These are phyloP conservation scores for Zingel zingel DNA, from an alignment of 2,113 vertebrate species.

Conservation along the genomic window DNA sequence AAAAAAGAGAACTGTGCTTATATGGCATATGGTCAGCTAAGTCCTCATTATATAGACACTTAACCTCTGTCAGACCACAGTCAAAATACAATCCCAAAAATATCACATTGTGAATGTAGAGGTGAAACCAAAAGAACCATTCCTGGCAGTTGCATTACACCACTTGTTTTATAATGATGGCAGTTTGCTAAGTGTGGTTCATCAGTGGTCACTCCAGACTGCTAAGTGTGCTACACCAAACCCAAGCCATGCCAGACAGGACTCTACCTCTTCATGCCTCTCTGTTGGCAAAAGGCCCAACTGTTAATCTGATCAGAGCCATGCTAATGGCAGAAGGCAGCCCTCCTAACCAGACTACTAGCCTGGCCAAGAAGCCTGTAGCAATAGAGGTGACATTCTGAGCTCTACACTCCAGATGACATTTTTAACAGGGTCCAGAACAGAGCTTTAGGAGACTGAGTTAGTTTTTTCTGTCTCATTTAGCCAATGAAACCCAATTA, in stretches of 20 bases:
- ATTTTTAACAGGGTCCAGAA: conserved; percentile 64
- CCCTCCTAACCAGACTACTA: conserved; percentile 63
- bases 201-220: conserved; percentile 65
- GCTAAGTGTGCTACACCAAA: conserved; percentile 69
- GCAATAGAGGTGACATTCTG: conserved; percentile 63
- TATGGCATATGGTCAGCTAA: neutral
- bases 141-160: conserved; percentile 26
- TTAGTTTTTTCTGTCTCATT: conserved; percentile 38
- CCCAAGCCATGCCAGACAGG: conserved; percentile 55
- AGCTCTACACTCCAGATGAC: conserved; percentile 53
- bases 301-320: conserved; percentile 71
- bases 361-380: conserved; percentile 56
- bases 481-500: conserved; percentile 36
- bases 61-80: neutral
- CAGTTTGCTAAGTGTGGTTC: conserved; percentile 69
- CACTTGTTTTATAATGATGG: conserved; percentile 53
- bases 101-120: neutral
- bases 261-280: conserved; percentile 41
- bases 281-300: conserved; percentile 55
- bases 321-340: conserved; percentile 69
- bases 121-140: conserved; percentile 3
- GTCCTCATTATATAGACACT: neutral
- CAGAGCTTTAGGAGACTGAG: conserved; percentile 30
- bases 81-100: neutral
- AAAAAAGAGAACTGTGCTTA: neutral